These are phyloP conservation scores for Bhutanitis thaidina DNA, from an alignment of 2,888 invertebrate genomes.

Conservation along the genomic window DNA sequence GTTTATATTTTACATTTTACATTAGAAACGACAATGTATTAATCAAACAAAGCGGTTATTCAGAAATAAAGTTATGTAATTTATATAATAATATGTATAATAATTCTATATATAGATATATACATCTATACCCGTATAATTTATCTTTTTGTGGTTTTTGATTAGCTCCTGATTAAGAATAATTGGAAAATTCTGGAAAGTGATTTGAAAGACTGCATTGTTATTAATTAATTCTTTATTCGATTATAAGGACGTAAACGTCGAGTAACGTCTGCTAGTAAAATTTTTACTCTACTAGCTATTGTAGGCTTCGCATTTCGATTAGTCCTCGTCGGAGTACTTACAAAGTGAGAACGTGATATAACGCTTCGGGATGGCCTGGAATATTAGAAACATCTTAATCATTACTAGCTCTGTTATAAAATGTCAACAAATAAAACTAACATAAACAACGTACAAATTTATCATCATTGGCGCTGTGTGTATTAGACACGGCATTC, in stretches of 20 bases:
- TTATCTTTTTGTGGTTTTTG: too few relatives aligned
- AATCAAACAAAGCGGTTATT: too few relatives aligned
- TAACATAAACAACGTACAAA: slow-evolving; percentile 12
- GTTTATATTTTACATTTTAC: too few relatives aligned
- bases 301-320: slow-evolving; percentile 5
- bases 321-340: slow-evolving; percentile 2
- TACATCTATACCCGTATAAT: too few relatives aligned
- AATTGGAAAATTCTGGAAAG: too few relatives aligned
- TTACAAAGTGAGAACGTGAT: not conserved
- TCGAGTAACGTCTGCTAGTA: slow-evolving; percentile 6
- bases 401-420: not conserved
- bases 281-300: not conserved
- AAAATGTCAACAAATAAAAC: not conserved
- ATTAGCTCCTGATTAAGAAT: too few relatives aligned
- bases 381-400: not conserved
- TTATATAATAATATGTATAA: too few relatives aligned
- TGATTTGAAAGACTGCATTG: too few relatives aligned
- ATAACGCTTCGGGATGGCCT: slow-evolving; percentile 14
- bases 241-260: slow-evolving; percentile 11
- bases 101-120: too few relatives aligned
- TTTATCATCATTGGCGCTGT: slow-evolving; percentile 20
- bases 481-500: slow-evolving; percentile 18
- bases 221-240: not conserved
- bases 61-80: too few relatives aligned
- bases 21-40: too few relatives aligned